phyloP scores from a whole-genome alignment of 2,113 vertebrate species.

The Indicator indicator region DNA sequence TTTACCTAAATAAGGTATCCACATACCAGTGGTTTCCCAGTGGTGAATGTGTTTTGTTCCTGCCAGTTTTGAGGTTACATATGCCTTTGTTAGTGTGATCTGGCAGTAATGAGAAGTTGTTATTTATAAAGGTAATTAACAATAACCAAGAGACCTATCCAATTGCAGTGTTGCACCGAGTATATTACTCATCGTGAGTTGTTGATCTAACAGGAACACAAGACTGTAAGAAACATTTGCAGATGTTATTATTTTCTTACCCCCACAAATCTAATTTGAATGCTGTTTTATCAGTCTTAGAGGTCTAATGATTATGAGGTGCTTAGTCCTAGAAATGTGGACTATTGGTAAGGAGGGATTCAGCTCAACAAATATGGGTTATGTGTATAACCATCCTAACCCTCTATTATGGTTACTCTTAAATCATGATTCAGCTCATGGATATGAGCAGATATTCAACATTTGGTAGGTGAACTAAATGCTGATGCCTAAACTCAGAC shows the following conservation, averaged over 20 bases:
- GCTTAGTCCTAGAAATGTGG: background rate
- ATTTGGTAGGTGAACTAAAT: background rate
- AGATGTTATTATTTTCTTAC: background rate
- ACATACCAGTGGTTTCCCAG: background rate
- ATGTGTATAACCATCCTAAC: background rate
- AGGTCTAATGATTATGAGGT: background rate
- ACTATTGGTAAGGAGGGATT: background rate
- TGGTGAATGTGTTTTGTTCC: background rate
- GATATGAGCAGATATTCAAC: background rate
- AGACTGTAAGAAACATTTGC: background rate
- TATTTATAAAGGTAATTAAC: constrained; percentile 20
- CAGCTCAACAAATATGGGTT: background rate
- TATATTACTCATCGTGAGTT: background rate
- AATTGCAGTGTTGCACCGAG: background rate
- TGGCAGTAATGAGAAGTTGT: background rate
- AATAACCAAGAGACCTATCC: background rate
- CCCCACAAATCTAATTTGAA: background rate
- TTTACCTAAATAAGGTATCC: background rate
- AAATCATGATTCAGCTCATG: background rate
- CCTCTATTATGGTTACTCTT: background rate
- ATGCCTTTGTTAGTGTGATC: background rate
- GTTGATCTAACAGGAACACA: background rate
- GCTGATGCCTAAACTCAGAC: background rate
- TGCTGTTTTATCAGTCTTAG: background rate
- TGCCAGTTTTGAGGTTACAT: background rate